Percentiles rank a stretch among this genome's conserved stretches.
Conservation (phyloP, 2,888 invertebrate genomes). For the Elmis aenea region DNA sequence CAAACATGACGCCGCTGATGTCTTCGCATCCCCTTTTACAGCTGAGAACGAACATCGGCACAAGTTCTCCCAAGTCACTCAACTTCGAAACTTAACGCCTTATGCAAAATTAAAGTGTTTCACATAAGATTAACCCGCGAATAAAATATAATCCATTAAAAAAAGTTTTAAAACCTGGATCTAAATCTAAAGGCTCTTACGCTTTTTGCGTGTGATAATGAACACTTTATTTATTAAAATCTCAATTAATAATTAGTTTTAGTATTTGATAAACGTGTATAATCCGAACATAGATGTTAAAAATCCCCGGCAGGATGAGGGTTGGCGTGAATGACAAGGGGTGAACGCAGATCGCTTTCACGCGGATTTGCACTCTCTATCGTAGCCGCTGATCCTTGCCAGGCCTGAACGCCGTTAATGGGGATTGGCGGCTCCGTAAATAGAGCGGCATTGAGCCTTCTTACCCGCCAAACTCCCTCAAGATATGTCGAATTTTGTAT, state of each 20-base stretch:
- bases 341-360: conserved; percentile 40
- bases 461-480: conserved; percentile 28
- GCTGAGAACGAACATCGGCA: conserved; percentile 27
- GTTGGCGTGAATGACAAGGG: conserved; percentile 32
- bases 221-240: too few species aligned
- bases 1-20: conserved; percentile 47
- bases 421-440: conserved; percentile 48
- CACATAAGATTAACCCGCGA: conserved; percentile 5
- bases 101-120: conserved; percentile 26
- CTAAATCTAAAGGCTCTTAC: too few species aligned
- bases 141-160: too few species aligned
- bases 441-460: conserved; percentile 48
- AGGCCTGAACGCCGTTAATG: conserved; percentile 42
- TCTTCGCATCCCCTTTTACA: conserved; percentile 28
- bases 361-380: conserved; percentile 42
- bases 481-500: conserved; percentile 22
- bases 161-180: too few species aligned
- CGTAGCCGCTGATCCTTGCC: conserved; percentile 38
- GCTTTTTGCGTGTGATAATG: too few species aligned
- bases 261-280: too few species aligned
- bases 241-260: too few species aligned
- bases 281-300: conserved; percentile 12
- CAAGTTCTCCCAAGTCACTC: conserved; percentile 32
- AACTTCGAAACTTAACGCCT: conserved; percentile 35
- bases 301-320: conserved; percentile 15